Base-by-base conservation (phyloP, 1,140 invertebrate species). In the Caenorhabditis tropicalis region DNA sequence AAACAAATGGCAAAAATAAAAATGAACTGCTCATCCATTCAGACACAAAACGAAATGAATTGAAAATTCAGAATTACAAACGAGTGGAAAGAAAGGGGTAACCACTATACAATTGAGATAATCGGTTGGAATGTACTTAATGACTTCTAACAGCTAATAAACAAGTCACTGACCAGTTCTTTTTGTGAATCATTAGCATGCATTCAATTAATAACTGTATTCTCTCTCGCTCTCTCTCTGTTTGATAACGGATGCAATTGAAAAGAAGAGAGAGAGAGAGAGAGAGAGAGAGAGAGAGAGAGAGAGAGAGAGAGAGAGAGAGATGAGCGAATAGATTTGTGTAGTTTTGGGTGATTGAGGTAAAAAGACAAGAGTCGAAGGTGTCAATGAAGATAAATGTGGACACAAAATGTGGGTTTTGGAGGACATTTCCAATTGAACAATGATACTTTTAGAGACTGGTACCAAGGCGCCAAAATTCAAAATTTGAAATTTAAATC, bases 361-460 rank as follows among this genome's bases (percentile, higher is more conserved):
- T 10, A 6, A 36, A 65, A 19, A 65, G 12, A 56, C 0, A 56
- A 56, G 21, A 56, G n/a, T 51, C 53, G 29, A 46, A 74, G 65
- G 65, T 74, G 65, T 74, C 65, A 74, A 74, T 74, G 65, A 74
- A 74, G 65, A 74, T 74, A 43, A 74, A 74, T 74, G 65, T 43
- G 65, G 36, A 43, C 33, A 43, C n/a, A 43, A 24, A 74, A 24
- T 74, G 65, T 43, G 5, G 65, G 65, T 74, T 74, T 74, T 74
- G 65, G 65, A 74, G 65, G 65, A 74, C 65, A 74, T 24, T 74
- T 15, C 65, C 21, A 39, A 24, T 4, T 2, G 36, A 43, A 74
- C 65, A 74, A 74, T 74, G 65, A 74, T 74, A 74, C 36, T 74
- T 74, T 74, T 6, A 19, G 65, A 36, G 65, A 43, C 10, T n/a